Evolutionary conservation across 2,797 vertebrate genomes (phyloP).

Genomic region (Clamator glandarius): DNA sequence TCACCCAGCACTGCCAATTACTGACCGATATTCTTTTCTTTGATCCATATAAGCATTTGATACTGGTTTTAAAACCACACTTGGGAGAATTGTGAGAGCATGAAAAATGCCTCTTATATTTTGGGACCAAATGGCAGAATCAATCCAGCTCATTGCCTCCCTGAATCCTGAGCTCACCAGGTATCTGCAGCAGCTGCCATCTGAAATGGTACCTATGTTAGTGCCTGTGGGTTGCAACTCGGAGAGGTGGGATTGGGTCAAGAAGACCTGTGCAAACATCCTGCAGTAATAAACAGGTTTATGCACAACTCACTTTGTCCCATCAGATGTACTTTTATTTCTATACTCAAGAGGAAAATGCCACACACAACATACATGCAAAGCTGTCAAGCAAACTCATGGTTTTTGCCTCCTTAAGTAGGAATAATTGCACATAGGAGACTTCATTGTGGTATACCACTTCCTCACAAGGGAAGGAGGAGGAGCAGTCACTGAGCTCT

Average conservation of each 20-base stretch:
- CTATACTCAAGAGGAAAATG: neutral
- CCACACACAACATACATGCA: rapidly evolving
- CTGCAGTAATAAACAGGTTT: neutral
- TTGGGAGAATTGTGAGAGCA: neutral
- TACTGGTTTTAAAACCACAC: neutral
- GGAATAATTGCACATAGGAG: neutral
- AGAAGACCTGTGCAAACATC: neutral
- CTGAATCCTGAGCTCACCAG: neutral
- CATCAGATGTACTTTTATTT: neutral
- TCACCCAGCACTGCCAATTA: neutral
- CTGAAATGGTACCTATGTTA: neutral
- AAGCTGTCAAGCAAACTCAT: neutral
- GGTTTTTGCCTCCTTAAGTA: neutral
- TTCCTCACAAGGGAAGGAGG: too few relatives aligned
- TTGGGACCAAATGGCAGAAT: neutral
- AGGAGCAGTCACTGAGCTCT: too few relatives aligned
- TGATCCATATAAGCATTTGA: neutral
- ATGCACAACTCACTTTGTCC: neutral
- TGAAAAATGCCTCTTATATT: neutral
- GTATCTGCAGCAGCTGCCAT: neutral
- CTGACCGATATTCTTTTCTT: neutral
- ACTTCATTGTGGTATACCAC: too few relatives aligned
- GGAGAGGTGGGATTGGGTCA: neutral
- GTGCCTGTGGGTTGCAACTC: neutral
- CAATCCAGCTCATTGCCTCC: neutral